A percentile compares a stretch with the other conserved stretches of the same genome.
Conservation (phyloP, 2,113 vertebrate species). For the Mohoua ochrocephala region DNA sequence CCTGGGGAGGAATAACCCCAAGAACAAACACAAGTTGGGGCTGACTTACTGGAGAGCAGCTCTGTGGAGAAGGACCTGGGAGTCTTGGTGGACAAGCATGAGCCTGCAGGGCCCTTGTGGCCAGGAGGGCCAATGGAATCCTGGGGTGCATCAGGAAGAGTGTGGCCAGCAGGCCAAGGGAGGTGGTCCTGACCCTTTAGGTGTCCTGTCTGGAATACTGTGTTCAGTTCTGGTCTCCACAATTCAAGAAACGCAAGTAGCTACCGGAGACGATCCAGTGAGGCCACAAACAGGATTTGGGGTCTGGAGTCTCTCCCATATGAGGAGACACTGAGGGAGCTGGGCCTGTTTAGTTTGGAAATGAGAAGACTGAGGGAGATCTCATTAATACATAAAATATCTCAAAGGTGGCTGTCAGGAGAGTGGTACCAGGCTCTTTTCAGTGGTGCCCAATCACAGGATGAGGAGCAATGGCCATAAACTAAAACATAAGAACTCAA, state of each 20-base stretch:
- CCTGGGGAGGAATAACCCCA: not conserved
- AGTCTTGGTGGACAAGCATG: not conserved
- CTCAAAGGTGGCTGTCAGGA: not conserved
- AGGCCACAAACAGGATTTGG: not conserved
- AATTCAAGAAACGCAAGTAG: not conserved
- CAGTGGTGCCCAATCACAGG: not conserved
- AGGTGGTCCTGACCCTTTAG: not conserved
- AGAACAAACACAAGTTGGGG: not conserved
- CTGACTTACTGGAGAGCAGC: not conserved
- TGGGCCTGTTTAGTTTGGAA: not conserved
- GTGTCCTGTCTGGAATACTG: not conserved
- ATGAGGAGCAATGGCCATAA: not conserved
- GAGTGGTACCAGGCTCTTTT: not conserved
- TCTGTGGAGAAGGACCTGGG: not conserved
- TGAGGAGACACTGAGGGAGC: not conserved
- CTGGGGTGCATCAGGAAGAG: too few relatives aligned
- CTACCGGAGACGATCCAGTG: not conserved
- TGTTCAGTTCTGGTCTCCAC: not conserved
- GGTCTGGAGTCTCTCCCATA: not conserved
- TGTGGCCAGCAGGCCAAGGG: not conserved
- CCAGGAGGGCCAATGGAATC: accelerated
- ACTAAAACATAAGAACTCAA: not conserved
- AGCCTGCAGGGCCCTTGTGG: not conserved
- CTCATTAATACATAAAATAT: not conserved
- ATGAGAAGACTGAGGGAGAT: not conserved